These are phyloP conservation scores for Rhyacichthys aspro DNA, from an alignment of 2,797 vertebrate species.

Conservation along the genomic window DNA sequence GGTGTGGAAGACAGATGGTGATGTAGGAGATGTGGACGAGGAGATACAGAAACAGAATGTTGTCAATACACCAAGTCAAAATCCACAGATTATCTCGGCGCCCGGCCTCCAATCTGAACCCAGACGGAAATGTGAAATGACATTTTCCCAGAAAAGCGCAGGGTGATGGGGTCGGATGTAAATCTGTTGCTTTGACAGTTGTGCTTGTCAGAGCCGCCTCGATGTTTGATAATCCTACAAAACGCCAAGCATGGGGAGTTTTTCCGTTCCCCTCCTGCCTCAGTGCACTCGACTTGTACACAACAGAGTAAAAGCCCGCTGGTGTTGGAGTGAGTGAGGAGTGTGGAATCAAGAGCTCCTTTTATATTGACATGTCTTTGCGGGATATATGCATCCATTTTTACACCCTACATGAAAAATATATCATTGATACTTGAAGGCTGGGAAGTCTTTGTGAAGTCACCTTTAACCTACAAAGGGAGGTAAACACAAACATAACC, in stretches of 20 bases:
- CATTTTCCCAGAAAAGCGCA: constrained; percentile 48
- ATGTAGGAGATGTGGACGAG: constrained; percentile 8
- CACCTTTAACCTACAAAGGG: too few relatives aligned
- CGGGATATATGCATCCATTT: too few relatives aligned
- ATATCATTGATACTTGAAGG: too few relatives aligned
- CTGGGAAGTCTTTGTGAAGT: too few relatives aligned
- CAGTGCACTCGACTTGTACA: constrained; percentile 55
- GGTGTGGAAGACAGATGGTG: constrained; percentile 32
- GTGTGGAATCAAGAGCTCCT: constrained; percentile 30
- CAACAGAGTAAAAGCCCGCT: constrained; percentile 48
- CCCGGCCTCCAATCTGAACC: constrained; percentile 45
- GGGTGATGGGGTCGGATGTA: constrained; percentile 44
- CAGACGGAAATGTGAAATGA: constrained; percentile 53
- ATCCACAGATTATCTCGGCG: constrained; percentile 61
- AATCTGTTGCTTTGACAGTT: constrained; percentile 61
- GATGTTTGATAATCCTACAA: constrained; percentile 65
- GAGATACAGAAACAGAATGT: constrained; percentile 25
- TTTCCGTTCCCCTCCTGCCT: constrained; percentile 36
- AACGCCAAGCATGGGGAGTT: constrained; percentile 13
- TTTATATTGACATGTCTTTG: background rate
- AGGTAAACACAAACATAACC: too few relatives aligned
- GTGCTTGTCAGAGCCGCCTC: constrained; percentile 42
- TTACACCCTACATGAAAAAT: too few relatives aligned
- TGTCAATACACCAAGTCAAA: constrained; percentile 45
- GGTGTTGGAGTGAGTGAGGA: constrained; percentile 18